A percentile compares a stretch with the other conserved stretches of the same genome.
Conservation (phyloP, 2,888 invertebrate species). For the Argyresthia albistria region DNA sequence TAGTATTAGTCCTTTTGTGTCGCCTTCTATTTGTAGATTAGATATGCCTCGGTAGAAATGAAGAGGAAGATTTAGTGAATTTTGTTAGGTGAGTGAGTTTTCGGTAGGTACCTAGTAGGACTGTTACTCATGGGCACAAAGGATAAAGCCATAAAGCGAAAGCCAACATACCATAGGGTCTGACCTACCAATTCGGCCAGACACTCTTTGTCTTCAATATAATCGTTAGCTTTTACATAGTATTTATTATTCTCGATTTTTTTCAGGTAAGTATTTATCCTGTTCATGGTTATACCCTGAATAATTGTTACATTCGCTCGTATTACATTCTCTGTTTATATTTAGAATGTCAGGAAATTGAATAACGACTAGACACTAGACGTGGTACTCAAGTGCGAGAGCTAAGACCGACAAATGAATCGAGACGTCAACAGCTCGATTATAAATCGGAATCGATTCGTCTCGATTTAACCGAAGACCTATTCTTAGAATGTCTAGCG, state of each 20-base stretch:
- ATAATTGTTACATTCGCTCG: too few relatives aligned
- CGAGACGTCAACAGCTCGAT: background rate
- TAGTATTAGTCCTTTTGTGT: background rate
- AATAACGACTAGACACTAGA: background rate
- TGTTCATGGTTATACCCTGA: too few relatives aligned
- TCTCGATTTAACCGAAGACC: background rate
- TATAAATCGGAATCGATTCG: slow-evolving; percentile 1
- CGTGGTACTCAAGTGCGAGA: background rate
- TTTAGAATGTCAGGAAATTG: background rate
- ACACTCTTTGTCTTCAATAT: too few relatives aligned
- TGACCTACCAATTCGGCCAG: too few relatives aligned
- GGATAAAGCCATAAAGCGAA: too few relatives aligned
- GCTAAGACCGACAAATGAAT: slow-evolving; percentile 1
- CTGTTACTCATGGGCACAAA: too few relatives aligned
- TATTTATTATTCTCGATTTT: too few relatives aligned
- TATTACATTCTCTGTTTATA: background rate
- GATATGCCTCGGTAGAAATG: background rate
- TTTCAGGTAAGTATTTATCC: too few relatives aligned
- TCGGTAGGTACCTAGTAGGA: too few relatives aligned
- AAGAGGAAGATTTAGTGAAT: background rate
- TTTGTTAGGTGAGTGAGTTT: background rate
- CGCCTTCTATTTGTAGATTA: background rate
- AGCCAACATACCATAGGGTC: too few relatives aligned
- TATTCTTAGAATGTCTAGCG: background rate
- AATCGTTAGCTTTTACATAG: too few relatives aligned